phyloP scores from a whole-genome alignment of 1,140 invertebrate species.

The Aleiodes sp. region DNA sequence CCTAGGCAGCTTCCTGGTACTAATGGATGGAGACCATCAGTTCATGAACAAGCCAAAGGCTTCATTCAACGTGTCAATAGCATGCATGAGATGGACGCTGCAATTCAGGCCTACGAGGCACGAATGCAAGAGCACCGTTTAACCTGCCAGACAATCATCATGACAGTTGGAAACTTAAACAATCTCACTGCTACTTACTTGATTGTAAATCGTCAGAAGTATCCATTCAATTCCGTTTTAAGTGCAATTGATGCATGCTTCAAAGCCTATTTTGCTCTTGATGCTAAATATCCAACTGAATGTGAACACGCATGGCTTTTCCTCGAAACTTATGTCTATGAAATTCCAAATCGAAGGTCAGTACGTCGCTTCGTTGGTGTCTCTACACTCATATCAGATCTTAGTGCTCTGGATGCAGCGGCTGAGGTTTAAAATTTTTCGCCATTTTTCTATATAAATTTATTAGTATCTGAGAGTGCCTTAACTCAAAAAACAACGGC shows the following conservation, averaged over 20 bases:
- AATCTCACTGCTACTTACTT: neutral
- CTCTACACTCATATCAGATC: neutral
- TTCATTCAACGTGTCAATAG: neutral
- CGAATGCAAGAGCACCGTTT: neutral
- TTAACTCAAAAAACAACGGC: no score
- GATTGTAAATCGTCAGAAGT: neutral
- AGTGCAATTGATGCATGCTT: neutral
- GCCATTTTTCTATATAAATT: no score
- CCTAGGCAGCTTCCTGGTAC: neutral
- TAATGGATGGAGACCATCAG: neutral
- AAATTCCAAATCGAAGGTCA: neutral
- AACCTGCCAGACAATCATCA: neutral
- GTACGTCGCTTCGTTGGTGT: neutral
- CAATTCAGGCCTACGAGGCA: neutral
- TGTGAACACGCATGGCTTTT: neutral
- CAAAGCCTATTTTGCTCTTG: neutral
- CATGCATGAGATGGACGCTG: neutral
- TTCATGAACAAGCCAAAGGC: neutral
- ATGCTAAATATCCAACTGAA: neutral
- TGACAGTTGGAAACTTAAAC: neutral
- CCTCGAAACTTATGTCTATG: neutral
- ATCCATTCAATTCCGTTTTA: neutral
- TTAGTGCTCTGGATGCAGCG: neutral
- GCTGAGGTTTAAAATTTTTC: no score
- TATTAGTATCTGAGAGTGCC: no score